A percentile compares a stretch with the other conserved stretches of the same genome.
These are phyloP conservation scores for Apotomis betuletana DNA, from an alignment of 2,888 invertebrate genomes.

Conservation along the genomic window DNA sequence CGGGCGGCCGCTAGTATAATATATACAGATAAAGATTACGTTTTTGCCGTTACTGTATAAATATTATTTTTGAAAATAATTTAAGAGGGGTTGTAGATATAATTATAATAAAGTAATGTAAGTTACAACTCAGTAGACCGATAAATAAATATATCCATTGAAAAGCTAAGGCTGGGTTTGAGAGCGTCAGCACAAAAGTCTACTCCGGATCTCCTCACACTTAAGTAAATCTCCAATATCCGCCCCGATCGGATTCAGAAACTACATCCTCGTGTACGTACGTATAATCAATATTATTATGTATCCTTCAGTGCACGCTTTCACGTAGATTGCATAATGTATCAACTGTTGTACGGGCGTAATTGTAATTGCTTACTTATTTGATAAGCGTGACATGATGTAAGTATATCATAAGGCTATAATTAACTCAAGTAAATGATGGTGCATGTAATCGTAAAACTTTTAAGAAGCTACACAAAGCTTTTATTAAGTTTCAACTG, in stretches of 20 bases:
- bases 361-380: neutral
- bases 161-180: constrained; percentile 59
- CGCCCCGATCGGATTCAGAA: constrained; percentile 67
- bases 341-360: neutral
- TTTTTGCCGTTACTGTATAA: neutral
- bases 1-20: too few species aligned
- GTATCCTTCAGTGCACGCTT: constrained; percentile 7
- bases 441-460: too few species aligned
- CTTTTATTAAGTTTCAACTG: too few species aligned
- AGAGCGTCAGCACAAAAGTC: constrained; percentile 68
- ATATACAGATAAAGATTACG: too few species aligned
- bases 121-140: constrained; percentile 41
- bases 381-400: too few species aligned
- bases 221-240: constrained; percentile 79
- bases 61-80: neutral
- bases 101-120: neutral
- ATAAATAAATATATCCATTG: constrained; percentile 63
- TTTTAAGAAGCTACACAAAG: too few species aligned
- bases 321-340: neutral
- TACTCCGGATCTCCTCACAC: constrained; percentile 72
- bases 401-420: too few species aligned
- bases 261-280: constrained; percentile 57
- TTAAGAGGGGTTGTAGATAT: neutral
- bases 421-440: too few species aligned
- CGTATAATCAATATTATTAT: constrained; percentile 24